A percentile compares a stretch with the other conserved stretches of the same genome.
phyloP scores from a whole-genome alignment of 1,140 invertebrate species.

The Micrasema minimum region DNA sequence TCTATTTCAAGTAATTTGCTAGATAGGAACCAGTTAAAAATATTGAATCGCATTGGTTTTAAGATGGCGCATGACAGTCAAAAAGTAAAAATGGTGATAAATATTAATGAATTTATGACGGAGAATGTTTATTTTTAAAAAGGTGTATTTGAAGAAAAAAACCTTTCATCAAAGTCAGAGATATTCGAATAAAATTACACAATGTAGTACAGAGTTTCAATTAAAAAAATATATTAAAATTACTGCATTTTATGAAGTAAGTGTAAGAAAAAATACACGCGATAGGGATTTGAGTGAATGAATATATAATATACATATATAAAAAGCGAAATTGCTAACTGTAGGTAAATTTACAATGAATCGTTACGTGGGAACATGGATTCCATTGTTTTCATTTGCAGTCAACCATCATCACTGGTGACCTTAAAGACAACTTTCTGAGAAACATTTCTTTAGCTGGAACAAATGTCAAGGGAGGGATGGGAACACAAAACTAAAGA shows the following conservation, averaged over 20 bases:
- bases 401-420: slow-evolving; percentile 9
- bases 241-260: no score
- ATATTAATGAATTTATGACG: no score
- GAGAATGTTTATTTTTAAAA: no score
- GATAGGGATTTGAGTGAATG: slow-evolving; percentile 2
- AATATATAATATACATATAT: neutral
- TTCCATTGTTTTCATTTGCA: slow-evolving; percentile 1
- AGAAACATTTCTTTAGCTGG: slow-evolving; percentile 25
- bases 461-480: neutral
- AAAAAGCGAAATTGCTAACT: slow-evolving; percentile 24
- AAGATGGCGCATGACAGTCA: no score
- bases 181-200: neutral
- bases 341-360: neutral
- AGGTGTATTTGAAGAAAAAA: no score
- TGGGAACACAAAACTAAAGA: neutral
- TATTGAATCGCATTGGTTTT: no score
- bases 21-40: no score
- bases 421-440: slow-evolving; percentile 16
- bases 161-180: neutral
- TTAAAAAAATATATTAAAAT: no score
- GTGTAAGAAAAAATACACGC: no score
- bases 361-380: slow-evolving; percentile 20
- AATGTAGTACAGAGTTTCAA: no score
- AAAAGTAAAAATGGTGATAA: no score
- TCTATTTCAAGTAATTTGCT: neutral